phyloP scores from a whole-genome alignment of 2,888 invertebrate species.

The Coecobrya sp. region DNA sequence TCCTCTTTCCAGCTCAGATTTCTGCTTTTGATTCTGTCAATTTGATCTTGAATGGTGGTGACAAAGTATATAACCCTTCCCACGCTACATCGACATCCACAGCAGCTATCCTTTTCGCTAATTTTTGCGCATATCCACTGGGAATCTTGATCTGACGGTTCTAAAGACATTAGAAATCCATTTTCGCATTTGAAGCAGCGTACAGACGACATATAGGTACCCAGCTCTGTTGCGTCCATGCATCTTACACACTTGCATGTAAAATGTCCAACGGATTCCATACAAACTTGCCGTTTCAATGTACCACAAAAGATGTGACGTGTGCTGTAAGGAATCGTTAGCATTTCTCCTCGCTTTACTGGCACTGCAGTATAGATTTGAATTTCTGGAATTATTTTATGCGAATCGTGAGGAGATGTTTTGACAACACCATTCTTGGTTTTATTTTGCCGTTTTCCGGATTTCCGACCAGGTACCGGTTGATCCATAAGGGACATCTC shows the following conservation, averaged over 20 bases:
- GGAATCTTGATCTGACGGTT: constrained; percentile 66
- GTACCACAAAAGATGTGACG: constrained; percentile 75
- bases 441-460: constrained; percentile 24
- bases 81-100: constrained; percentile 60
- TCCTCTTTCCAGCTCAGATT: constrained; percentile 66
- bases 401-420: not conserved
- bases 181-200: constrained; percentile 71
- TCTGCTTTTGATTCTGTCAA: constrained; percentile 65
- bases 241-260: constrained; percentile 73
- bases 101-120: not conserved
- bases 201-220: constrained; percentile 72
- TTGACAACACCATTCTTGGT: constrained; percentile 33
- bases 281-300: constrained; percentile 64
- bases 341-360: constrained; percentile 73
- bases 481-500: constrained; percentile 50
- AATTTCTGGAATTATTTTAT: constrained; percentile 62
- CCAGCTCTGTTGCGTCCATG: constrained; percentile 70
- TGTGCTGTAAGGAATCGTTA: constrained; percentile 76
- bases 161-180: constrained; percentile 60
- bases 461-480: not conserved
- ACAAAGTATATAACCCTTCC: constrained; percentile 78
- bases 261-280: constrained; percentile 79
- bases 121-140: constrained; percentile 63
- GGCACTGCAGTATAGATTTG: constrained; percentile 65
- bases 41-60: constrained; percentile 75